These are phyloP conservation scores for Dendrolimus houi DNA, from an alignment of 2,888 invertebrate species.

Conservation along the genomic window DNA sequence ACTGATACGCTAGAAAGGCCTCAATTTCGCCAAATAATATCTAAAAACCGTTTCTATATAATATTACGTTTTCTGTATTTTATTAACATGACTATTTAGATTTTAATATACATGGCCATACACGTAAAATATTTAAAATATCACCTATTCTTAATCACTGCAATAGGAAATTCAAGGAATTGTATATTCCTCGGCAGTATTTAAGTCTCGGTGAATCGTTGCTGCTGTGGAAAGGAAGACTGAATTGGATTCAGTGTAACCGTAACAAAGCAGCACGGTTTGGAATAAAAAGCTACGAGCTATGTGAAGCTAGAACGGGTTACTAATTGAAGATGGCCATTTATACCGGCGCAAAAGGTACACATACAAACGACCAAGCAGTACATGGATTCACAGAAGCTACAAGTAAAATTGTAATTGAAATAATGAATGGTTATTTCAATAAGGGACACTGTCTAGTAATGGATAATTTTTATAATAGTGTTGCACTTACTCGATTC, in stretches of 20 bases:
- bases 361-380: neutral
- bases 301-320: conserved; percentile 10
- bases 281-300: conserved; percentile 12
- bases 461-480: neutral
- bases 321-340: conserved; percentile 2
- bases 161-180: conserved; percentile 1
- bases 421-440: neutral
- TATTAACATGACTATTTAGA: conserved; percentile 8
- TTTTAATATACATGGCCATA: too few species aligned
- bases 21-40: conserved; percentile 12
- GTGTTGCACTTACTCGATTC: neutral
- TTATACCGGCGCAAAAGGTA: neutral
- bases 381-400: neutral
- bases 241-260: conserved; percentile 13
- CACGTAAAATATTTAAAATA: too few species aligned
- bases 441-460: neutral
- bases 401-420: neutral
- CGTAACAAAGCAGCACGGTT: conserved; percentile 11
- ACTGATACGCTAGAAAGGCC: conserved; percentile 15
- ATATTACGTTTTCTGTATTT: conserved; percentile 14
- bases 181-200: conserved; percentile 5
- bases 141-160: too few species aligned
- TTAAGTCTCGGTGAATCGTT: conserved; percentile 13
- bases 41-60: conserved; percentile 9
- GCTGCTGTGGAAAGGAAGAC: conserved; percentile 15